Conservation (phyloP, 2,113 vertebrate genomes). For the Albula goreensis region DNA sequence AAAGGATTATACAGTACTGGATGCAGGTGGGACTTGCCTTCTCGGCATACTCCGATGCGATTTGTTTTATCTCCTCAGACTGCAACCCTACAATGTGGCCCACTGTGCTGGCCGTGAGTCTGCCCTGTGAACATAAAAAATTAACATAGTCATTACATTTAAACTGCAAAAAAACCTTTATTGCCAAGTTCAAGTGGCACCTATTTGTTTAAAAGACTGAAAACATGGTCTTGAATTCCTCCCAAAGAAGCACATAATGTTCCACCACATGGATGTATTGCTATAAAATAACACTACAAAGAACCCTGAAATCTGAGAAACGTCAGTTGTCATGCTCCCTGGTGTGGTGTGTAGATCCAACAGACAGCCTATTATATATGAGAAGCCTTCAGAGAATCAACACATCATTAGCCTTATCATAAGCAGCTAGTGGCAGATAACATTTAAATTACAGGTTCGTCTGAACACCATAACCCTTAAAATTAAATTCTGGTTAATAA, state of each 20-base stretch:
- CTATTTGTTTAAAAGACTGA: not conserved
- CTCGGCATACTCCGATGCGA: slow-evolving; percentile 88
- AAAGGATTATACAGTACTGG: not conserved
- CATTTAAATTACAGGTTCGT: not conserved
- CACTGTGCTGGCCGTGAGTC: slow-evolving; percentile 87
- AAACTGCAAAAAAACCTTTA: too few species aligned
- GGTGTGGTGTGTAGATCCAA: not conserved
- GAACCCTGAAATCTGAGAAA: not conserved
- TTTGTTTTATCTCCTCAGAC: slow-evolving; percentile 94
- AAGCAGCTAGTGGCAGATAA: not conserved
- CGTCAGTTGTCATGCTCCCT: not conserved
- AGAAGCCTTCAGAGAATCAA: not conserved
- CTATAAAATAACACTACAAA: not conserved
- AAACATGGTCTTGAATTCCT: not conserved
- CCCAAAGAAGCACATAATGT: not conserved
- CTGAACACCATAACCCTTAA: not conserved
- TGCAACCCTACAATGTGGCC: slow-evolving; percentile 94
- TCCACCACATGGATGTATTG: not conserved
- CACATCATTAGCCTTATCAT: not conserved
- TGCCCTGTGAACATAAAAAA: slow-evolving; percentile 71
- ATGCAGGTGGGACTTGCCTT: slow-evolving; percentile 63
- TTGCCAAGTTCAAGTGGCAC: too few species aligned
- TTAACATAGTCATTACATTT: not conserved
- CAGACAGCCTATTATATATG: not conserved
- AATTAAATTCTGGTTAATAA: not conserved